phyloP scores from a whole-genome alignment of 2,113 vertebrate species.

The Rhizomys pruinosus region DNA sequence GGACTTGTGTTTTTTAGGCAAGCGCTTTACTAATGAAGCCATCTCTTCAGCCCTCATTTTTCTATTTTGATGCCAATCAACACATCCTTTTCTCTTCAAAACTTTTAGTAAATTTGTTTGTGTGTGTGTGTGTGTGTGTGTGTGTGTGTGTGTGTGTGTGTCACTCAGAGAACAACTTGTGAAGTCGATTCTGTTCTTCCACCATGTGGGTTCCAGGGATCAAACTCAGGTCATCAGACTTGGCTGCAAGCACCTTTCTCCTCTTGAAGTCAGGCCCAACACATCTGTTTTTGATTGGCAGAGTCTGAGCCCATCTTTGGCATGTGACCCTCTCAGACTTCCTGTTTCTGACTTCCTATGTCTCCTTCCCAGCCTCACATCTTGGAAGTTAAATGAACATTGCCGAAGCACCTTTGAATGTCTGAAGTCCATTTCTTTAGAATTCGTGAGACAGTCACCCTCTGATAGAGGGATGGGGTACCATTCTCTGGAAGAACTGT shows the following conservation, averaged over 20 bases:
- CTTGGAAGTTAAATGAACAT: accelerated
- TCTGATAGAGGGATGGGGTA: neutral
- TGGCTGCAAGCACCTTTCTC: neutral
- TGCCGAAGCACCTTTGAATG: neutral
- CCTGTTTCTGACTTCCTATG: neutral
- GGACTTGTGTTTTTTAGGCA: neutral
- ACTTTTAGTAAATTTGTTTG: too few species aligned
- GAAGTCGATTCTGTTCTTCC: too few species aligned
- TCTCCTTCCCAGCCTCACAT: accelerated
- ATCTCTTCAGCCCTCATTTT: neutral
- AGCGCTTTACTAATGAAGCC: neutral
- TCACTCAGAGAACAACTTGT: neutral
- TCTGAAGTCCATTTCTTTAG: neutral
- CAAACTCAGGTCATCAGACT: neutral
- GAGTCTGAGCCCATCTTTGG: neutral
- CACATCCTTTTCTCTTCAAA: neutral
- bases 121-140: neutral
- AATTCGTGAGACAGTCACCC: neutral
- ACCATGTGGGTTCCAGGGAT: neutral
- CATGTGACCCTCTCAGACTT: accelerated
- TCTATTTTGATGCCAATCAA: neutral
- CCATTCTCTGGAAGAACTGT: neutral
- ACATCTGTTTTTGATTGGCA: neutral
- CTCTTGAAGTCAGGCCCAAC: too few species aligned
- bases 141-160: neutral